Evolutionary conservation across 1,140 invertebrate genomes (phyloP).

Genomic region (Calliphora vicina): DNA sequence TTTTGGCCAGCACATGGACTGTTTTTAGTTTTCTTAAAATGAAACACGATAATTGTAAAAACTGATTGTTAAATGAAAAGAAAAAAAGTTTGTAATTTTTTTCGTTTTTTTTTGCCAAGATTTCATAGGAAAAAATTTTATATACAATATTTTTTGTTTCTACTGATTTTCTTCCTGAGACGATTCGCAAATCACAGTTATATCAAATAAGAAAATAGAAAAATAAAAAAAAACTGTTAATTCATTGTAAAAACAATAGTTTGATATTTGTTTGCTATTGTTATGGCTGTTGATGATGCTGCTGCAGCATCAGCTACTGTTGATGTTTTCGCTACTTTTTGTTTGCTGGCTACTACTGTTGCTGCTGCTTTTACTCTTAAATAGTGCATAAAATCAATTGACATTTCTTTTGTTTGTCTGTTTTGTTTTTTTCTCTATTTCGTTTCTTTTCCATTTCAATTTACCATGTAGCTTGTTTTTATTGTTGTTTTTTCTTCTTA

Average conservation of each 20-base stretch:
- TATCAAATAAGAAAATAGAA: background rate
- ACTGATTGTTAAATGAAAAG: background rate
- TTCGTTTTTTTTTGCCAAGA: background rate
- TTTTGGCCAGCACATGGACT: background rate
- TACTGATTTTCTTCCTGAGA: background rate
- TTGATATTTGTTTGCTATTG: background rate
- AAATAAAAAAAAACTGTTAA: background rate
- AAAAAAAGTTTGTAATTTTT: background rate
- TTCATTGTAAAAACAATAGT: slow-evolving; percentile 8
- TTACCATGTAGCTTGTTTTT: background rate
- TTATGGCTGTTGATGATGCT: background rate
- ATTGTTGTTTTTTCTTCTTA: background rate
- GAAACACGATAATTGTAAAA: slow-evolving; percentile 14
- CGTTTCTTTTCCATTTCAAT: background rate
- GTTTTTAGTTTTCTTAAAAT: background rate
- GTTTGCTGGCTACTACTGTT: background rate
- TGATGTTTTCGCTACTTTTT: background rate
- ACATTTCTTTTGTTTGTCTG: slow-evolving; percentile 43
- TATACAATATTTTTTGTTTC: background rate
- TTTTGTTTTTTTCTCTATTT: background rate
- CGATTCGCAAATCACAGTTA: background rate
- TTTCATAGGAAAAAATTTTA: background rate
- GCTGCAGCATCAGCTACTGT: background rate
- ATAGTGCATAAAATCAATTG: slow-evolving; percentile 61
- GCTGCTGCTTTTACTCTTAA: slow-evolving; percentile 37